phyloP scores from a whole-genome alignment of 2,797 vertebrate genomes.

The Microcaecilia unicolor region DNA sequence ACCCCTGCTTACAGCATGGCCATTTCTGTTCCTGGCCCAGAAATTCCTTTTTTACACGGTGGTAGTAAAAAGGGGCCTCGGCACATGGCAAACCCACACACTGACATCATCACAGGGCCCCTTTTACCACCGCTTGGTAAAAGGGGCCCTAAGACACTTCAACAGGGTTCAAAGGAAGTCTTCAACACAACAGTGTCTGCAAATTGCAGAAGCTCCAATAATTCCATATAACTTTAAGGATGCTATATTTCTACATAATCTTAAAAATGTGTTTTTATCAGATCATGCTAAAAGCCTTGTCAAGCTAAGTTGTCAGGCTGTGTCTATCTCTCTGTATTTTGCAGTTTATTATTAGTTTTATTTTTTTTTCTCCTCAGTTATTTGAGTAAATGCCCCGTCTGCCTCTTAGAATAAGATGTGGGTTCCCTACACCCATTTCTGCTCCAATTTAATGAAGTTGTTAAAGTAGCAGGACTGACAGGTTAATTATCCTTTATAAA shows the following conservation, averaged over 20 bases:
- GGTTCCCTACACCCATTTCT: slow-evolving; percentile 56
- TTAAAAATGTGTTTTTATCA: slow-evolving; percentile 28
- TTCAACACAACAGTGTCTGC: slow-evolving; percentile 4
- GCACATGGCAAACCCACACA: too few species aligned
- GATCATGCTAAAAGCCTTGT: slow-evolving; percentile 10
- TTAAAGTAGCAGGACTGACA: slow-evolving; percentile 89
- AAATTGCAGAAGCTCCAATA: slow-evolving; percentile 25
- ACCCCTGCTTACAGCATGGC: too few species aligned
- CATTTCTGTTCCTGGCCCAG: too few species aligned
- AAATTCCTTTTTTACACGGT: too few species aligned
- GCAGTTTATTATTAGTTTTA: slow-evolving; percentile 2
- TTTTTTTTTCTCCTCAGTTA: slow-evolving; percentile 1
- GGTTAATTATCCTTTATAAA: slow-evolving; percentile 99
- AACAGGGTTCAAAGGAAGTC: slow-evolving; percentile 3
- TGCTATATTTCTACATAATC: slow-evolving; percentile 21
- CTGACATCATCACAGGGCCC: too few species aligned
- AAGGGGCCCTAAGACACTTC: slow-evolving; percentile 4
- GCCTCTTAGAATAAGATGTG: slow-evolving; percentile 44
- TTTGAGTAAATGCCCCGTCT: slow-evolving; percentile 31
- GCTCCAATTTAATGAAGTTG: slow-evolving; percentile 88
- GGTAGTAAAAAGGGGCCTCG: too few species aligned
- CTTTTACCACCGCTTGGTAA: too few species aligned
- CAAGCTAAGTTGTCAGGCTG: too few species aligned
- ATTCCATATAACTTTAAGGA: slow-evolving; percentile 8
- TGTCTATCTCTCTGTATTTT: slow-evolving; percentile 27